phyloP scores from a whole-genome alignment of 2,888 invertebrate genomes.

The Dromius quadrimaculatus region DNA sequence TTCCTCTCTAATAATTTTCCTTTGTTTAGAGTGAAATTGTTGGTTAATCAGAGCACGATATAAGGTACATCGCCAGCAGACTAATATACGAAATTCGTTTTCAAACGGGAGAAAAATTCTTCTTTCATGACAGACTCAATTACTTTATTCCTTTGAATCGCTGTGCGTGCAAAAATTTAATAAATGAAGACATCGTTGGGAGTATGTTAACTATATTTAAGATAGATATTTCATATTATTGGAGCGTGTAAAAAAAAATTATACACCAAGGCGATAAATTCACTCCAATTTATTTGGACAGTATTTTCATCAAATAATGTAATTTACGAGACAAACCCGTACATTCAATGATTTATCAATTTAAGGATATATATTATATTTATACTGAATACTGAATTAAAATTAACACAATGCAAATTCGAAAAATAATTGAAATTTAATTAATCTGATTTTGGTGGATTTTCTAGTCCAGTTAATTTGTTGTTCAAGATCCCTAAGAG shows the following conservation, averaged over 20 bases:
- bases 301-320: too few species aligned
- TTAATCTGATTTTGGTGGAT: too few species aligned
- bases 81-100: slow-evolving; percentile 30
- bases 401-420: too few species aligned
- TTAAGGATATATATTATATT: too few species aligned
- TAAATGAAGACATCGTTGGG: slow-evolving; percentile 16
- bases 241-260: slow-evolving; percentile 14
- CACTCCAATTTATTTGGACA: too few species aligned
- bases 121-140: slow-evolving; percentile 10
- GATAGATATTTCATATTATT: slow-evolving; percentile 23
- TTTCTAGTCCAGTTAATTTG: too few species aligned
- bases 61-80: slow-evolving; percentile 4
- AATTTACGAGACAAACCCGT: too few species aligned
- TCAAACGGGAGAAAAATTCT: slow-evolving; percentile 23
- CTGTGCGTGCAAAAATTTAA: slow-evolving; percentile 17
- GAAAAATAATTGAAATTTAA: too few species aligned
- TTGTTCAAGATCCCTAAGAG: too few species aligned
- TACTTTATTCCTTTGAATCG: slow-evolving; percentile 21
- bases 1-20: slow-evolving; percentile 18
- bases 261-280: too few species aligned
- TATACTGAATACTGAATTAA: too few species aligned
- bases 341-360: too few species aligned
- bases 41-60: slow-evolving; percentile 36
- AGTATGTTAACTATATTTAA: slow-evolving; percentile 35
- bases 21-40: slow-evolving; percentile 34